A percentile compares a stretch with the other conserved stretches of the same genome.
Evolutionary conservation across 2,113 vertebrate genomes (phyloP).

Genomic region (Pelecanus crispus): DNA sequence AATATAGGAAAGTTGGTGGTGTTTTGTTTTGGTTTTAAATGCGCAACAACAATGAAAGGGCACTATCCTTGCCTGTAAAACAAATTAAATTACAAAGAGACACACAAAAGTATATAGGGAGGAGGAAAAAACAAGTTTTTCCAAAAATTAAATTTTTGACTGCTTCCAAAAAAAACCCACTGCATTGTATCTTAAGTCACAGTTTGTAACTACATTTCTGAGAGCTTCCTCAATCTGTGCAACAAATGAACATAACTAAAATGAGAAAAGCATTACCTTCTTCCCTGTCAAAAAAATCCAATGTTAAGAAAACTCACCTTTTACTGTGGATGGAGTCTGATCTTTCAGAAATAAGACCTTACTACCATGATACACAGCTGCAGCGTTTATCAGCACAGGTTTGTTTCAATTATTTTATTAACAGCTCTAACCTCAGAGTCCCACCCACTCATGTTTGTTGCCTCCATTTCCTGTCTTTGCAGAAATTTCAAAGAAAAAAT

Average conservation of each 20-base stretch:
- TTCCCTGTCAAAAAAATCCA: not conserved
- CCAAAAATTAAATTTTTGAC: not conserved
- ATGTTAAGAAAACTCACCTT: conserved; percentile 63
- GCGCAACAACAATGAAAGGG: not conserved
- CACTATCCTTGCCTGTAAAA: not conserved
- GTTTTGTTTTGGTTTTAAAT: not conserved
- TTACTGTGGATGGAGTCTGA: not conserved
- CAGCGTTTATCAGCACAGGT: conserved; percentile 50
- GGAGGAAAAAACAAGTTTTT: rapidly evolving
- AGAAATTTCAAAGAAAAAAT: conserved; percentile 79
- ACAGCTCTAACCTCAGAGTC: conserved; percentile 74
- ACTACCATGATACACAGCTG: conserved; percentile 9
- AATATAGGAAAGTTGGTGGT: not conserved
- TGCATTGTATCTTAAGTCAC: not conserved
- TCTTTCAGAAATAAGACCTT: conserved; percentile 6
- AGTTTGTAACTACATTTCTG: not conserved
- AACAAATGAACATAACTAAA: not conserved
- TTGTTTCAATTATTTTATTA: conserved; percentile 68
- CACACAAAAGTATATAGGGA: rapidly evolving
- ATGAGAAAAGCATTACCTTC: not conserved
- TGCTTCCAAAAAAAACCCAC: not conserved
- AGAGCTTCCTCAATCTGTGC: conserved; percentile 3
- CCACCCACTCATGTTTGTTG: conserved; percentile 73
- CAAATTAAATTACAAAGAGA: not conserved
- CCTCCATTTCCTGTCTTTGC: conserved; percentile 77